Base-by-base conservation (phyloP, 2,888 invertebrate genomes). In the Tenodera sinensis region DNA sequence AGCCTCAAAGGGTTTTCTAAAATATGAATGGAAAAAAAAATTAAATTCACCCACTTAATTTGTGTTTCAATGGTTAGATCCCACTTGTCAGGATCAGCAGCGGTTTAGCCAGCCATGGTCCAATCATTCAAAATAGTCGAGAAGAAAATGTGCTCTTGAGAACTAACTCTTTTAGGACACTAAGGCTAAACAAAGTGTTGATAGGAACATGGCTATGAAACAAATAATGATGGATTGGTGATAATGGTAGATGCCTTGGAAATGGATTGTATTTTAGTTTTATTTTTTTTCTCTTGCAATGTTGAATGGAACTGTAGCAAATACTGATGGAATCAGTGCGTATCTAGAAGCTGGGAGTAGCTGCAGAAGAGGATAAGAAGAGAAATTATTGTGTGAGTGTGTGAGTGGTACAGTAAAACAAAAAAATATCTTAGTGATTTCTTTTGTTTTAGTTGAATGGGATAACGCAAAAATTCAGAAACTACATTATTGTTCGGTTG, bases 21-120 rank as follows among this genome's bases (percentile, higher is more conserved):
- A 88, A 88, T 28, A 47, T 34, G 87, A 87, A 71, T 28, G 71
- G 81, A 71, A 30, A 81, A 88, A 84, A 42, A 28, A 84, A 88
- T 14, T 27, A 83, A 82, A 83, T 86, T 81, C 81, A 88, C 54
- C 71, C 54, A 54, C 7, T 89, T 83, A 71, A 88, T 83, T 84
- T 89, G 85, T 85, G 81, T 89, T 85, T 27, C 42, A 83, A 54
- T 87, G 83, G 88, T 27, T 87, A 87, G 87, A 30, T 89, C 89
- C 89, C 89, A 89, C 89, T 89, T 81, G 89, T 88, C 85, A 83
- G 89, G 89, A 34, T 20, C 42, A 28, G 27, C 27, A 54, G 28
- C 28, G 2, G 84, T 84, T 28, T 84, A 42, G 84, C 30, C 34
- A 54, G 85, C 85, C 85, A 85, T 27, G 25, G 54, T 47, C 85